Evolutionary conservation across 1,140 invertebrate genomes (phyloP).

Genomic region (Drosophila hydei): DNA sequence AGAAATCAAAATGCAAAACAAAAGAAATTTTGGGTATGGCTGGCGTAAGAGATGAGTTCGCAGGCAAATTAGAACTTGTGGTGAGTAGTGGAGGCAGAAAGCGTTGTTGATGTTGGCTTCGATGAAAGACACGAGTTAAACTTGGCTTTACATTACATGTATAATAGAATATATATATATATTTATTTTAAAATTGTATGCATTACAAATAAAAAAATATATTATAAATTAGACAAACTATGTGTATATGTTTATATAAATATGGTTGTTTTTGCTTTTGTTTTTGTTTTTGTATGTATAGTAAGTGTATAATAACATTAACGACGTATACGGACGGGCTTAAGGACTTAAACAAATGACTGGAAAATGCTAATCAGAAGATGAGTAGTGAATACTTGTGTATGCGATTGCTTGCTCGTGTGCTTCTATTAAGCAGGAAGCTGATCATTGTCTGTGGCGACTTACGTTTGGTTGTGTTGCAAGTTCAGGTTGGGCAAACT

Average conservation of each 20-base stretch:
- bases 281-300: neutral
- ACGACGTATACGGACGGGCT: conserved; percentile 35
- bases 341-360: conserved; percentile 32
- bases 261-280: neutral
- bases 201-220: conserved; percentile 30
- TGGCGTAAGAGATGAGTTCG: conserved; percentile 1
- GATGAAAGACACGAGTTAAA: conserved; percentile 10
- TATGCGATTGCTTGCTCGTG: conserved; percentile 23
- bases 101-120: conserved; percentile 8
- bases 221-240: conserved; percentile 19
- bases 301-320: conserved; percentile 22
- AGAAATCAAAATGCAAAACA: neutral
- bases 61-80: conserved; percentile 7
- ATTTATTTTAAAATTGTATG: conserved; percentile 30
- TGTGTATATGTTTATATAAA: conserved; percentile 12
- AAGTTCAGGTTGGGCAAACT: conserved; percentile 89
- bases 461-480: conserved; percentile 81
- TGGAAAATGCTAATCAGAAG: conserved; percentile 33
- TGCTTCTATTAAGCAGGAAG: conserved; percentile 64
- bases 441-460: conserved; percentile 55
- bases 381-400: conserved; percentile 37
- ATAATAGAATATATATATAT: conserved; percentile 33
- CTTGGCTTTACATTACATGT: conserved; percentile 15
- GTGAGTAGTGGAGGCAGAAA: conserved; percentile 4
- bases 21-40: neutral